Evolutionary conservation across 2,797 vertebrate genomes (phyloP), one percentile per base, ranked within the genome.

Genomic region (Chelidonichthys spinosus): DNA sequence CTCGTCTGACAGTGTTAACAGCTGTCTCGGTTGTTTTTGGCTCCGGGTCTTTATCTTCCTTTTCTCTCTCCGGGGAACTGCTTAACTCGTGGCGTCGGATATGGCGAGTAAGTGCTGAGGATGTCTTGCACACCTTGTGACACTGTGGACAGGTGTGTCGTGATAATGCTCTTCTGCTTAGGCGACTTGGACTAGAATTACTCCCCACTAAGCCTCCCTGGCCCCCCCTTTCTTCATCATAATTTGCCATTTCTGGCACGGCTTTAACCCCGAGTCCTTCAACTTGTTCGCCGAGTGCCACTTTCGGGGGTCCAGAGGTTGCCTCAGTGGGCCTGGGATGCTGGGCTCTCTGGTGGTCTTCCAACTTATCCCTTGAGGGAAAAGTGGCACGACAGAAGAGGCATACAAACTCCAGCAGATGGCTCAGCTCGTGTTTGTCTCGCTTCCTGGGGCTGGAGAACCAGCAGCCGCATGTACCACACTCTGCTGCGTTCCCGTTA

Each of bases 81-180:
- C 94, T 94, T 1, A 95, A 81, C 53, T 95, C 93, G 0, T 98
- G 97, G 56, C 97, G 95, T 60, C 96, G 94, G 65, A 93, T 84
- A 11, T 98, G 97, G 47, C 96, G 95, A 81, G 93, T 96, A n/a
- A 97, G 92, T 1, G 97, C 97, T 0, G 97, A 97, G 0, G 96
- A 95, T 0, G 97, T 97, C 89, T 97, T 97, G 90, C 96, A 97
- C 73, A 97, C 95, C 85, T 97, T 97, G 60, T 96, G 91, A 73
- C 97, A 98, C 50, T 95, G 94, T 1, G 94, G 84, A 75, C 97
- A 97, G 76, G 96, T 87, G 85, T 97, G 96, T 42, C 96, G 94
- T 2, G 94, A 89, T 36, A 96, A 87, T 0, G 96, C 94, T 86
- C 95, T 95, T 53, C 96, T 93, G 65, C 96, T 96, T 0, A 95